Evolutionary conservation across 2,888 invertebrate species (phyloP).

Genomic region (Chorisops tibialis): DNA sequence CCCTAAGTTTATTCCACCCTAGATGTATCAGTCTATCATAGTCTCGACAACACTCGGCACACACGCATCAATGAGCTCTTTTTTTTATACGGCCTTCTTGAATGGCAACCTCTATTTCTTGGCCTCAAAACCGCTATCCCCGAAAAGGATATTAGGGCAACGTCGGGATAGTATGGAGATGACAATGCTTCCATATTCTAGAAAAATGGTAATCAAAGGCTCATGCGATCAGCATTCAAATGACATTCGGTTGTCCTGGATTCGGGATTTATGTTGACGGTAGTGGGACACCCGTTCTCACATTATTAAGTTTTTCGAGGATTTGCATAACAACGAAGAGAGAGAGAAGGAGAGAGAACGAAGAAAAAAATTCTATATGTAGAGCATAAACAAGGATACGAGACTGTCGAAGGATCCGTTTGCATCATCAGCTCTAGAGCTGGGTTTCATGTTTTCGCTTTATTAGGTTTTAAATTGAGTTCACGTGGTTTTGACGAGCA

Average conservation of each 20-base stretch:
- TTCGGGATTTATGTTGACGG: background rate
- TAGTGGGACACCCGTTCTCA: constrained; percentile 25
- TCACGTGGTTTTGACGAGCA: constrained; percentile 26
- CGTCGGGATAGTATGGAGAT: constrained; percentile 9
- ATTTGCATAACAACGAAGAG: constrained; percentile 29
- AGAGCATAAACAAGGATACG: constrained; percentile 19
- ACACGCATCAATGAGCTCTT: constrained; percentile 16
- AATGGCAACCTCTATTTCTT: constrained; percentile 15
- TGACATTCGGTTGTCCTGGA: constrained; percentile 17
- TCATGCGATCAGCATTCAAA: constrained; percentile 32
- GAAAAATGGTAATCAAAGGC: constrained; percentile 32
- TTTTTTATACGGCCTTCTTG: background rate
- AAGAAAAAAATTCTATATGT: constrained; percentile 7
- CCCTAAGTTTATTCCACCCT: constrained; percentile 17
- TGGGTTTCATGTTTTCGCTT: constrained; percentile 19
- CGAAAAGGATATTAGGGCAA: constrained; percentile 12
- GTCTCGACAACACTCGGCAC: constrained; percentile 10
- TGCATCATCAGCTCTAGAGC: background rate
- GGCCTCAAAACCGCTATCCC: background rate
- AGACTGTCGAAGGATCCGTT: constrained; percentile 13
- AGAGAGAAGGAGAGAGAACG: background rate
- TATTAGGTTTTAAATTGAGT: constrained; percentile 29
- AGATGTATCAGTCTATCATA: too few relatives aligned
- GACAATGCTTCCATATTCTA: constrained; percentile 25
- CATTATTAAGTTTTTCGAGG: constrained; percentile 29